Evolutionary conservation across 2,888 invertebrate species (phyloP).

Genomic region (Andrena haemorrhoa): DNA sequence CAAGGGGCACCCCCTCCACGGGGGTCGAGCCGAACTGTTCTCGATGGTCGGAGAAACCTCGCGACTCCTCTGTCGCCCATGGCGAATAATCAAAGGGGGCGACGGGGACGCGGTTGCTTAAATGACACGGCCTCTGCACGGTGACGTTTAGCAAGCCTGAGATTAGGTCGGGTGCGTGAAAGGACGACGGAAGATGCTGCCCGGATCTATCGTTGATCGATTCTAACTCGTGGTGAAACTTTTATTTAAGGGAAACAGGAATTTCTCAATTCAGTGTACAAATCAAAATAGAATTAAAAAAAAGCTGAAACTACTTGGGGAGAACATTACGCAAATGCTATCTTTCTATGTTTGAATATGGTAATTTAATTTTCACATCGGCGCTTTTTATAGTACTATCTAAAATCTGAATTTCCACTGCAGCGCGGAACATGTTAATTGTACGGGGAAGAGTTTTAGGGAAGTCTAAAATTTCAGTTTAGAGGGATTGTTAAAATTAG

Average conservation of each 20-base stretch:
- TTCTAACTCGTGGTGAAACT: background rate
- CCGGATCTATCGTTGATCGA: background rate
- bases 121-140: background rate
- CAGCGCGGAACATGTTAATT: no score
- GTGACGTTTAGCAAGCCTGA: background rate
- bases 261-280: no score
- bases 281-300: no score
- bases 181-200: background rate
- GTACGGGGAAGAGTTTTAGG: no score
- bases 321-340: no score
- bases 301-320: no score
- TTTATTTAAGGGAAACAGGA: no score
- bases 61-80: conserved; percentile 32
- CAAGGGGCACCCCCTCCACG: conserved; percentile 43
- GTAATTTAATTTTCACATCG: no score
- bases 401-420: no score
- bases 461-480: no score
- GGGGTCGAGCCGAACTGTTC: conserved; percentile 14
- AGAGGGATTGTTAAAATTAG: background rate
- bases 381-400: no score
- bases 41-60: conserved; percentile 23
- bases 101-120: background rate
- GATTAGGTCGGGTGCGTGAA: background rate
- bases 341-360: no score
- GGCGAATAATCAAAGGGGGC: conserved; percentile 49